phyloP scores from a whole-genome alignment of 2,888 invertebrate species.

The Venustoraphidia nigricollis region DNA sequence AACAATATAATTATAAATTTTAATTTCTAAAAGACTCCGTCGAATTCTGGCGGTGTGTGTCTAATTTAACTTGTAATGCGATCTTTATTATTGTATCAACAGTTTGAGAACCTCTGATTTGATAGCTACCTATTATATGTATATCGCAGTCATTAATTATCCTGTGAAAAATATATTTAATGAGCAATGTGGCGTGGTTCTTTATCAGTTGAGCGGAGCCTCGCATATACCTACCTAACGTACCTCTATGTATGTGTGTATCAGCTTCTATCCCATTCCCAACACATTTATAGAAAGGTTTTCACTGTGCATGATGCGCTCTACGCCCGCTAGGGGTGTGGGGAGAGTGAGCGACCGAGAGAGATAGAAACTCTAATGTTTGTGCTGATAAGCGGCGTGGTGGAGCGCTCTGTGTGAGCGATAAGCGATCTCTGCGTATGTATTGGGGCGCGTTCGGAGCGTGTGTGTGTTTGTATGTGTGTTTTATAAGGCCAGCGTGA shows the following conservation, averaged over 20 bases:
- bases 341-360: no score
- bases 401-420: neutral
- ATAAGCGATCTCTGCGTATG: slow-evolving; percentile 1
- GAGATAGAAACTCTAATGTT: neutral
- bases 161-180: slow-evolving; percentile 2
- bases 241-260: neutral
- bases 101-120: no score
- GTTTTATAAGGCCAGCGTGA: neutral
- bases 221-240: neutral
- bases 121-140: neutral
- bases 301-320: neutral
- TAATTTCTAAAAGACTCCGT: no score
- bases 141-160: slow-evolving; percentile 1
- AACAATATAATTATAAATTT: no score
- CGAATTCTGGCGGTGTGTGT: no score
- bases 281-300: slow-evolving; percentile 3
- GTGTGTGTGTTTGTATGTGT: neutral
- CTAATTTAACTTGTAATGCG: no score
- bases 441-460: slow-evolving; percentile 3
- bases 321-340: no score
- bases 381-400: neutral
- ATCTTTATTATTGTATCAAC: no score
- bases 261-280: neutral
- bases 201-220: neutral
- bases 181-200: neutral